A percentile compares a stretch with the other conserved stretches of the same genome.
Conservation (phyloP, 2,797 vertebrate species). For the Notolepis coatsorum region DNA sequence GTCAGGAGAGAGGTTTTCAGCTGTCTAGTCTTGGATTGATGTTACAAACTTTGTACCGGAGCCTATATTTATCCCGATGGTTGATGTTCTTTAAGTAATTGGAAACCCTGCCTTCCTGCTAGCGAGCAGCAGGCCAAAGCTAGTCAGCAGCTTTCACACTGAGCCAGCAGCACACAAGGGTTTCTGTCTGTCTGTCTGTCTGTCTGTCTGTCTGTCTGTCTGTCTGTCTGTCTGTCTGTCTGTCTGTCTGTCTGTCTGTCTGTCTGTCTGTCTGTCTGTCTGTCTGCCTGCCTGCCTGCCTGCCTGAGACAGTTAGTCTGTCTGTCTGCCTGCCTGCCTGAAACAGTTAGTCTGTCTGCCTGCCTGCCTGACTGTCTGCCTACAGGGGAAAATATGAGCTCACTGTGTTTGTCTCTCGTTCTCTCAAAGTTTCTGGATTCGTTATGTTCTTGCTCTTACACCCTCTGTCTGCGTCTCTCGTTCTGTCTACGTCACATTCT, state of each 20-base stretch:
- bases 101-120: constrained; percentile 33
- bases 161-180: constrained; percentile 34
- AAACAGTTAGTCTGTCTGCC: no score
- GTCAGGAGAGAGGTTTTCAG: constrained; percentile 7
- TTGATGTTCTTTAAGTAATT: constrained; percentile 69
- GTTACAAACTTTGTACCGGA: constrained; percentile 16
- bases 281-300: no score
- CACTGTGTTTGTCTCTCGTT: no score
- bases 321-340: no score
- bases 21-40: constrained; percentile 33
- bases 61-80: constrained; percentile 23
- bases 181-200: constrained; percentile 7
- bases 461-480: not conserved
- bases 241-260: not conserved
- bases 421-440: no score
- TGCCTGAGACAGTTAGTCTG: no score
- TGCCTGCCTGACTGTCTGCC: no score
- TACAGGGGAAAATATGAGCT: no score
- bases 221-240: not conserved
- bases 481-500: not conserved
- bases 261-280: not conserved
- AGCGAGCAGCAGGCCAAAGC: constrained; percentile 30
- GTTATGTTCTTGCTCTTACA: no score
- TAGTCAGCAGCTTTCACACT: constrained; percentile 28
- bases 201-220: not conserved